These are phyloP conservation scores for Ochropleura leucogaster DNA, from an alignment of 2,888 invertebrate species.

Conservation along the genomic window DNA sequence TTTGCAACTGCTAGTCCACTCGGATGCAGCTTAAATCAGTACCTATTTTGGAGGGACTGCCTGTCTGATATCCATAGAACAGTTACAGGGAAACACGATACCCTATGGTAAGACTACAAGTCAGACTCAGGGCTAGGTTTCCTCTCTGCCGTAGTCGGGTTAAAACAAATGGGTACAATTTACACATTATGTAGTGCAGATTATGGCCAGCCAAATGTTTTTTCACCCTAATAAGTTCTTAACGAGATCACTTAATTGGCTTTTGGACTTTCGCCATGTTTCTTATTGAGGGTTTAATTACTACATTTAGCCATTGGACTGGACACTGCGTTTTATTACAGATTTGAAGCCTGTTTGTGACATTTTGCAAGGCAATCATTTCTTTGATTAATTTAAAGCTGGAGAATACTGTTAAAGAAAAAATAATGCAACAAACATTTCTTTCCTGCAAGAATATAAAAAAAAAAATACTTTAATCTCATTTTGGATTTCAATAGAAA, in stretches of 20 bases:
- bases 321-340: not conserved
- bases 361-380: too few species aligned
- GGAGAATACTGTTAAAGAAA: not conserved
- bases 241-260: conserved; percentile 33
- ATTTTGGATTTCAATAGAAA: conserved; percentile 42
- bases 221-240: conserved; percentile 26
- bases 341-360: not conserved
- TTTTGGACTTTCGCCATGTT: conserved; percentile 34
- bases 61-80: too few species aligned
- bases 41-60: too few species aligned
- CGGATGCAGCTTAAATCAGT: too few species aligned
- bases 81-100: not conserved
- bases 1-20: too few species aligned
- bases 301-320: not conserved
- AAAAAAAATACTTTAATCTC: conserved; percentile 47
- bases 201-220: not conserved
- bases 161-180: conserved; percentile 9
- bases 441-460: conserved; percentile 34
- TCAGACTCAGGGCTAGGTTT: not conserved
- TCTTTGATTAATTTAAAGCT: not conserved
- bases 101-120: not conserved
- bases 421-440: conserved; percentile 6
- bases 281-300: conserved; percentile 19
- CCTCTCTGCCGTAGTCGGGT: not conserved
- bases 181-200: not conserved